A percentile compares a stretch with the other conserved stretches of the same genome.
Conservation (phyloP, 2,113 vertebrate genomes). For the Peromyscus maniculatus region DNA sequence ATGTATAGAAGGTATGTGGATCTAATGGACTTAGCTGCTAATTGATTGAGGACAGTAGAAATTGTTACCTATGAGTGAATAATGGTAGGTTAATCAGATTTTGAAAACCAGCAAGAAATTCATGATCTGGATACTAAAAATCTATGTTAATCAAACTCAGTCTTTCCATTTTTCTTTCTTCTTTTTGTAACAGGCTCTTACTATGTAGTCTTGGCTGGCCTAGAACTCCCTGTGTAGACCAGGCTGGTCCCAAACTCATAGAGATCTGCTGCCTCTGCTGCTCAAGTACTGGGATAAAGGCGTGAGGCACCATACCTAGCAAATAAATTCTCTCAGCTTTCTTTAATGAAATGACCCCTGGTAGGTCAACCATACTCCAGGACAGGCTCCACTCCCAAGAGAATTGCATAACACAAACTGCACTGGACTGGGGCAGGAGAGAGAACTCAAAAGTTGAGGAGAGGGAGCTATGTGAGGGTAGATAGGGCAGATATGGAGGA, state of each 20-base stretch:
- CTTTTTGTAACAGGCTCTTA: neutral
- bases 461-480: neutral
- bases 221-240: neutral
- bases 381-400: neutral
- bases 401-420: neutral
- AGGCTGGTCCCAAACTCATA: neutral
- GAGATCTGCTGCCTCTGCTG: neutral
- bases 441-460: neutral
- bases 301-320: neutral
- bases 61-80: neutral
- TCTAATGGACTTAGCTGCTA: neutral
- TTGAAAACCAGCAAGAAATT: conserved; percentile 52
- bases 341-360: neutral
- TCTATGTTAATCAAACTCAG: neutral
- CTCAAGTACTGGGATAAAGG: neutral
- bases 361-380: neutral
- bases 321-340: neutral
- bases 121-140: conserved; percentile 29
- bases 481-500: neutral
- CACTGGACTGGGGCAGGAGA: neutral
- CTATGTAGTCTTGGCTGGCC: no score
- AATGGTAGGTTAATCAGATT: conserved; percentile 22
- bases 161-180: neutral
- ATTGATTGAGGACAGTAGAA: neutral
- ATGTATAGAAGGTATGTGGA: neutral